A percentile compares a stretch with the other conserved stretches of the same genome.
Conservation (phyloP, 2,797 vertebrate species). For the Pampus argenteus region DNA sequence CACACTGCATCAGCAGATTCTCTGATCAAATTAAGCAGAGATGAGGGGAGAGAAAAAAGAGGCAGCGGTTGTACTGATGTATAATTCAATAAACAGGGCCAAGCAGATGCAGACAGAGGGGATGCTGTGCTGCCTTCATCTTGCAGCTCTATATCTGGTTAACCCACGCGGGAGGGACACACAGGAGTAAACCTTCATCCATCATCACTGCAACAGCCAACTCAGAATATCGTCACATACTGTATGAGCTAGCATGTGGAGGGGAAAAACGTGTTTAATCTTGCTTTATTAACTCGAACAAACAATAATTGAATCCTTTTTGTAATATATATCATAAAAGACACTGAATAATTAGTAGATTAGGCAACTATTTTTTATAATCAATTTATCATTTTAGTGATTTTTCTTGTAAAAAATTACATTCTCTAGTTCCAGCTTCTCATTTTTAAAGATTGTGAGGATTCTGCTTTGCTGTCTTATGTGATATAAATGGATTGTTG, state of each 20-base stretch:
- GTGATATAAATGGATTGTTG: not conserved
- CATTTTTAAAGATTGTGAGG: not conserved
- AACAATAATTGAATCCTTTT: not conserved
- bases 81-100: slow-evolving; percentile 87
- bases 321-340: not conserved
- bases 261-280: not conserved
- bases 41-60: slow-evolving; percentile 72
- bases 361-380: not conserved
- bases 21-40: slow-evolving; percentile 91
- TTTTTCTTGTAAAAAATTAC: not conserved
- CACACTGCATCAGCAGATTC: slow-evolving; percentile 89
- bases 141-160: slow-evolving; percentile 72
- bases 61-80: slow-evolving; percentile 87
- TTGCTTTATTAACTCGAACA: not conserved
- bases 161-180: slow-evolving; percentile 52
- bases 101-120: slow-evolving; percentile 73
- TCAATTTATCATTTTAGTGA: not conserved
- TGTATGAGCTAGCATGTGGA: not conserved
- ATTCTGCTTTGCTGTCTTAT: not conserved
- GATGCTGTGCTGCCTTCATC: slow-evolving; percentile 73
- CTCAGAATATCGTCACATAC: slow-evolving; percentile 12
- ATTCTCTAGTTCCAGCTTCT: not conserved
- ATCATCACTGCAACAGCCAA: slow-evolving; percentile 40
- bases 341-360: not conserved
- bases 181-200: slow-evolving; percentile 41